These are phyloP conservation scores for Lycocerus yunnanus DNA, from an alignment of 2,888 invertebrate genomes.

Conservation along the genomic window DNA sequence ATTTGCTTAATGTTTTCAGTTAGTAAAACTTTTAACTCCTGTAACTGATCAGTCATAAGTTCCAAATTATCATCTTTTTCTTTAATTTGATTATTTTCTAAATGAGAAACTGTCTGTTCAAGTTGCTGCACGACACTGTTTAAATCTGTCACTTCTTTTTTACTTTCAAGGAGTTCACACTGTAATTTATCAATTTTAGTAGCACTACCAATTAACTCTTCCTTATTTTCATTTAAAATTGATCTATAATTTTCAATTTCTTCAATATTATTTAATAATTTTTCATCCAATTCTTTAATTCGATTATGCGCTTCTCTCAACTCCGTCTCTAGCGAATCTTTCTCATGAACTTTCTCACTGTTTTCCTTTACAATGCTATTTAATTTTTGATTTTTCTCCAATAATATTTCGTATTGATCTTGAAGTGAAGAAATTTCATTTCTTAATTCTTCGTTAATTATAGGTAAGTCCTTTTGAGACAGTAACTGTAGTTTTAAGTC, in stretches of 20 bases:
- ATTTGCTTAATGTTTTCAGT: conserved; percentile 60
- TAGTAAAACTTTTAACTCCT: conserved; percentile 60
- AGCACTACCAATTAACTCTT: conserved; percentile 47
- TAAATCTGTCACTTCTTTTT: conserved; percentile 49
- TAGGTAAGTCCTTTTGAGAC: conserved; percentile 24
- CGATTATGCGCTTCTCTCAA: conserved; percentile 36
- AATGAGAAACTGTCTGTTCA: conserved; percentile 57
- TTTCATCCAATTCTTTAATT: conserved; percentile 42
- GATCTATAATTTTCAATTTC: conserved; percentile 47
- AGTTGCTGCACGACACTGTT: conserved; percentile 59
- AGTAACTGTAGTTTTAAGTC: conserved; percentile 37
- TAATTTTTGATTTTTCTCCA: conserved; percentile 43
- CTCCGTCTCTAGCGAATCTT: conserved; percentile 42
- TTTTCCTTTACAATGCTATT: conserved; percentile 41
- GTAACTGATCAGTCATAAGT: conserved; percentile 61
- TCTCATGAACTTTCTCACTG: conserved; percentile 42
- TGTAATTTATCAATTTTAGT: conserved; percentile 44
- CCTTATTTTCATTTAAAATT: conserved; percentile 48
- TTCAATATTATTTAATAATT: conserved; percentile 41
- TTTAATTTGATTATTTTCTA: conserved; percentile 59
- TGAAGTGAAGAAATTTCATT: conserved; percentile 23
- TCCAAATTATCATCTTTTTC: conserved; percentile 54
- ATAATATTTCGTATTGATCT: conserved; percentile 39
- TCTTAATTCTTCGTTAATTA: conserved; percentile 18
- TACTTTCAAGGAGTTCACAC: conserved; percentile 28